Evolutionary conservation across 1,140 invertebrate genomes (phyloP).

Genomic region (Drosophila mojavensis): DNA sequence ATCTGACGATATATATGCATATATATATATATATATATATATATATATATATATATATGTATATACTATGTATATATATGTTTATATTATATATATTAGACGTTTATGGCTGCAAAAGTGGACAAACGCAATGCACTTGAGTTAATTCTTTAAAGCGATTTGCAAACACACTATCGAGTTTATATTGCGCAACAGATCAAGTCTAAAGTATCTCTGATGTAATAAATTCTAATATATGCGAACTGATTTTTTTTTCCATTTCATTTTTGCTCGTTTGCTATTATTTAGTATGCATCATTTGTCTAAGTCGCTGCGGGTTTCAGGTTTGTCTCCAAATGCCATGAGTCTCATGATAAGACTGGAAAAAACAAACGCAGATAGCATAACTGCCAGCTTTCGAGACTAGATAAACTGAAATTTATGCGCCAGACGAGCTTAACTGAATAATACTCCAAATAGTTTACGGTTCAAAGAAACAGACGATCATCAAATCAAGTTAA

Average conservation of each 20-base stretch:
- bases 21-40: too few species aligned
- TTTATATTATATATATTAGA: background rate
- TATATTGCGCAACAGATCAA: conserved; percentile 50
- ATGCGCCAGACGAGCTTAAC: background rate
- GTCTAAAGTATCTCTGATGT: conserved; percentile 38
- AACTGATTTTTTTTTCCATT: conserved; percentile 27
- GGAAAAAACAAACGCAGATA: background rate
- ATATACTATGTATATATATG: too few species aligned
- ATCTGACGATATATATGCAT: background rate
- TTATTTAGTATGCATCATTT: conserved; percentile 42
- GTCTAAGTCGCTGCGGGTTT: conserved; percentile 14
- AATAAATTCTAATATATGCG: conserved; percentile 66
- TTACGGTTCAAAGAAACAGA: too few species aligned
- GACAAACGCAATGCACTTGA: conserved; percentile 10
- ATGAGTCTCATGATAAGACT: conserved; percentile 28
- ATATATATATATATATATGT: too few species aligned
- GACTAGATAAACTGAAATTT: conserved; percentile 2
- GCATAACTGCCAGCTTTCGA: background rate
- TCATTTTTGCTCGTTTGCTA: conserved; percentile 30
- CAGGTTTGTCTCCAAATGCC: conserved; percentile 45
- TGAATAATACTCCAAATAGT: conserved; percentile 9
- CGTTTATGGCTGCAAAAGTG: background rate
- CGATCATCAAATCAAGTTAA: too few species aligned
- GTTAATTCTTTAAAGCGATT: background rate
- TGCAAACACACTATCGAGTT: background rate